Percentiles rank a stretch among this genome's conserved stretches.
Conservation (phyloP, 2,888 invertebrate species). For the Phaonia tiefii region DNA sequence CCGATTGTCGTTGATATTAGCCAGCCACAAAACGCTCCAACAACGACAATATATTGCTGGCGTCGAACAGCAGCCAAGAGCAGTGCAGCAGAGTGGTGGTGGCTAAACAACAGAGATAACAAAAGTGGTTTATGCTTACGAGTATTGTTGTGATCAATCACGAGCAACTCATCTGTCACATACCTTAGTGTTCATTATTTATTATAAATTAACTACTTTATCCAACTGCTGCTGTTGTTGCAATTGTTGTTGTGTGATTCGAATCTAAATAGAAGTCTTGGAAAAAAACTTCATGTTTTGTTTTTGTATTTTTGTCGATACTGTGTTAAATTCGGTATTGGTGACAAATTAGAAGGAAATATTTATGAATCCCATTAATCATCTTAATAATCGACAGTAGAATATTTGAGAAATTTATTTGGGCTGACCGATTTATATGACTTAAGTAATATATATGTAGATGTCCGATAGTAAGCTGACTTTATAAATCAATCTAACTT, state of each 20-base stretch:
- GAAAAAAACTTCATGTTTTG: slow-evolving; percentile 1
- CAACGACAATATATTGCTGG: slow-evolving; percentile 26
- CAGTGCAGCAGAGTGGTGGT: slow-evolving; percentile 28
- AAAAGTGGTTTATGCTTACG: slow-evolving; percentile 60
- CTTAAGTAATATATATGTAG: no score
- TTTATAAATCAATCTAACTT: no score
- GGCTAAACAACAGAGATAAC: slow-evolving; percentile 49
- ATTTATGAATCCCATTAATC: slow-evolving; percentile 50
- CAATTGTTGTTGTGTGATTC: slow-evolving; percentile 44
- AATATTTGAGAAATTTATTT: slow-evolving; percentile 5
- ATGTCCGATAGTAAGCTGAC: no score
- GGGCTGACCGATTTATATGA: no score
- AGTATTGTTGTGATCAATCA: slow-evolving; percentile 70
- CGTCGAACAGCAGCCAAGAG: slow-evolving; percentile 8
- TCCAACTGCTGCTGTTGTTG: slow-evolving; percentile 27
- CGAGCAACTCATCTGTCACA: slow-evolving; percentile 70
- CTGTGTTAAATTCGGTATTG: slow-evolving; percentile 21
- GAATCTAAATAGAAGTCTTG: slow-evolving; percentile 42
- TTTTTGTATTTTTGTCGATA: no score
- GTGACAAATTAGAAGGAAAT: slow-evolving; percentile 59
- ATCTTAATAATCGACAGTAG: slow-evolving; percentile 46
- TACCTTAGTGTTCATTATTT: slow-evolving; percentile 70
- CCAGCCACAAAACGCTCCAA: slow-evolving; percentile 4
- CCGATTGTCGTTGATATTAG: slow-evolving; percentile 8
- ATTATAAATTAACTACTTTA: slow-evolving; percentile 52